A percentile compares a stretch with the other conserved stretches of the same genome.
phyloP scores from a whole-genome alignment of 2,888 invertebrate genomes.

The Thalpophila matura region DNA sequence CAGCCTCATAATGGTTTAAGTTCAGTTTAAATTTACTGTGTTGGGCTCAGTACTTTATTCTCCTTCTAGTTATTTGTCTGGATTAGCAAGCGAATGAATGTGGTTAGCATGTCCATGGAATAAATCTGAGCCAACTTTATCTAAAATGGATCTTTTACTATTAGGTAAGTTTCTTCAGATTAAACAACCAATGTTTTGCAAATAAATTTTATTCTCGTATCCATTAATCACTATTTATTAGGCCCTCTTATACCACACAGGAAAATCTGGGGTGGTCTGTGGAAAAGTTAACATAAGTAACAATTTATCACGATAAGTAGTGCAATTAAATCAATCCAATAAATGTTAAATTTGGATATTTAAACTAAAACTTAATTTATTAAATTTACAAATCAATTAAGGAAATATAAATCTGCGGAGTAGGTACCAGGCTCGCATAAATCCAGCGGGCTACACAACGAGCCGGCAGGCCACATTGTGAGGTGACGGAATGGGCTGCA shows the following conservation, averaged over 20 bases:
- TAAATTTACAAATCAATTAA: conserved; percentile 45
- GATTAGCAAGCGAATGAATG: too few species aligned
- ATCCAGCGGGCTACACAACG: conserved; percentile 39
- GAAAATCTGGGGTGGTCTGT: too few species aligned
- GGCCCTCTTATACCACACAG: too few species aligned
- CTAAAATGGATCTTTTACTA: too few species aligned
- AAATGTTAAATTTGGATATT: neutral
- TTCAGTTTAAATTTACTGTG: neutral
- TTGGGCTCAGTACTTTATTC: neutral
- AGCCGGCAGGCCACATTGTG: conserved; percentile 46
- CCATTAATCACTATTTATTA: too few species aligned
- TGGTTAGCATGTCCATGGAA: too few species aligned
- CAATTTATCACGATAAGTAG: too few species aligned
- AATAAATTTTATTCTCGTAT: too few species aligned
- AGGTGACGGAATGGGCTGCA: conserved; percentile 57
- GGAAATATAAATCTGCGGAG: conserved; percentile 4
- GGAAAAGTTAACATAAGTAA: too few species aligned
- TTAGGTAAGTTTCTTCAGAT: too few species aligned
- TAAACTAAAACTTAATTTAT: neutral
- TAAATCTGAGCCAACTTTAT: too few species aligned
- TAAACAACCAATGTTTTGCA: too few species aligned
- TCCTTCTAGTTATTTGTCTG: neutral
- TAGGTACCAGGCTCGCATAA: conserved; percentile 50
- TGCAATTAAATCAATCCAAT: neutral
- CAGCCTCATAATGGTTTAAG: neutral